phyloP scores from a whole-genome alignment of 2,113 vertebrate genomes.

The Climacteris rufus region DNA sequence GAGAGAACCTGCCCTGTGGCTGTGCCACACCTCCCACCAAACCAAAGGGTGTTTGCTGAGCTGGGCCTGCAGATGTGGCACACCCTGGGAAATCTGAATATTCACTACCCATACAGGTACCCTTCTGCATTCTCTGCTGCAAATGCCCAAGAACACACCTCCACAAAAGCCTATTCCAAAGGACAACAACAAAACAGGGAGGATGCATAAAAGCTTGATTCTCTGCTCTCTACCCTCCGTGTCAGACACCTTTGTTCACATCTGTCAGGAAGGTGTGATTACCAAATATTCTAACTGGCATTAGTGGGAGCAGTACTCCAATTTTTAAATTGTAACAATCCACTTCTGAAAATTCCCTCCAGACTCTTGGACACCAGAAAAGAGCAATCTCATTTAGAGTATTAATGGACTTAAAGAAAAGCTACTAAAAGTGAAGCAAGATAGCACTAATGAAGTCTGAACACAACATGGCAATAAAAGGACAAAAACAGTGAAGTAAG shows the following conservation, averaged over 20 bases:
- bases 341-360: not conserved
- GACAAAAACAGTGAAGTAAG: not conserved
- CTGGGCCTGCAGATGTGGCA: not conserved
- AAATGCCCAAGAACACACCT: not conserved
- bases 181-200: not conserved
- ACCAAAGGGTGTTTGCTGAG: accelerated
- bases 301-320: not conserved
- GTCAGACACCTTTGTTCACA: not conserved
- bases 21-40: not conserved
- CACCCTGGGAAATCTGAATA: not conserved
- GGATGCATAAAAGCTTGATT: not conserved
- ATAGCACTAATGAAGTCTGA: constrained; percentile 1
- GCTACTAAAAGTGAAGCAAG: constrained; percentile 24
- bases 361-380: not conserved
- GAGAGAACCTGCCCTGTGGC: not conserved
- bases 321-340: not conserved
- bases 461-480: not conserved
- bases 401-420: constrained; percentile 31
- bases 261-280: not conserved
- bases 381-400: not conserved
- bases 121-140: not conserved
- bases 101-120: accelerated
- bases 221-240: not conserved
- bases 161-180: not conserved
- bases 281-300: not conserved